A percentile compares a stretch with the other conserved stretches of the same genome.
Conservation (phyloP, 2,888 invertebrate genomes). For the Lasioglossum malachurum region DNA sequence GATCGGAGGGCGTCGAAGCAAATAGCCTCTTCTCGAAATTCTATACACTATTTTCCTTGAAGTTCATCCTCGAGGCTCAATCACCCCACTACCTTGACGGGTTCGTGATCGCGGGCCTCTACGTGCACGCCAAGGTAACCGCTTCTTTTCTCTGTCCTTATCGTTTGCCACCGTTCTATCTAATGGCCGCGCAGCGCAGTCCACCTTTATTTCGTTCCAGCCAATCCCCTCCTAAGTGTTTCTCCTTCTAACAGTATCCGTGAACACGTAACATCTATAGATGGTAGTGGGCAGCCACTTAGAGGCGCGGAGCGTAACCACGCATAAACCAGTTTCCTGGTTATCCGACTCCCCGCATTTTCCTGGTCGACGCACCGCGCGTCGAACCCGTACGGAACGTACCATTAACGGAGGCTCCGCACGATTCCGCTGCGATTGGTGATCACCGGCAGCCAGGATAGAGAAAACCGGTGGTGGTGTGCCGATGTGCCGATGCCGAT, state of each 20-base stretch:
- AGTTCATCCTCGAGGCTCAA: slow-evolving; percentile 53
- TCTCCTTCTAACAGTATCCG: slow-evolving; percentile 62
- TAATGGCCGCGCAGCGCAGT: slow-evolving; percentile 41
- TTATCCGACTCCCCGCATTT: slow-evolving; percentile 81
- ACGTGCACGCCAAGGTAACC: slow-evolving; percentile 59
- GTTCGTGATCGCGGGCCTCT: slow-evolving; percentile 50
- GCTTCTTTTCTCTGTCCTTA: slow-evolving; percentile 44
- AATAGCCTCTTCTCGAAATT: slow-evolving; percentile 55
- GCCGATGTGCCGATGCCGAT: background rate
- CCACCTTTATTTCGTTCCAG: slow-evolving; percentile 59
- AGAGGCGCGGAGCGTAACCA: slow-evolving; percentile 77
- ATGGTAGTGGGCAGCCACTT: slow-evolving; percentile 74
- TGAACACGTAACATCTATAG: slow-evolving; percentile 64
- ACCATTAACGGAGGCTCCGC: slow-evolving; percentile 79
- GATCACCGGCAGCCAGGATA: slow-evolving; percentile 54
- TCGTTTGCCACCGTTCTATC: slow-evolving; percentile 56
- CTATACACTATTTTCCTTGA: slow-evolving; percentile 56
- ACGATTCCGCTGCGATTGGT: slow-evolving; percentile 64
- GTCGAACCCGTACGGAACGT: slow-evolving; percentile 76
- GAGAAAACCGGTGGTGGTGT: slow-evolving; percentile 56
- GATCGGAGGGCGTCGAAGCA: slow-evolving; percentile 33
- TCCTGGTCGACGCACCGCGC: slow-evolving; percentile 79
- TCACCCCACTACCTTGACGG: slow-evolving; percentile 55
- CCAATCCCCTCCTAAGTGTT: slow-evolving; percentile 51
- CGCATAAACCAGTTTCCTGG: slow-evolving; percentile 84